Conservation (phyloP, 1,140 invertebrate species). For the Sycophila sp. region DNA sequence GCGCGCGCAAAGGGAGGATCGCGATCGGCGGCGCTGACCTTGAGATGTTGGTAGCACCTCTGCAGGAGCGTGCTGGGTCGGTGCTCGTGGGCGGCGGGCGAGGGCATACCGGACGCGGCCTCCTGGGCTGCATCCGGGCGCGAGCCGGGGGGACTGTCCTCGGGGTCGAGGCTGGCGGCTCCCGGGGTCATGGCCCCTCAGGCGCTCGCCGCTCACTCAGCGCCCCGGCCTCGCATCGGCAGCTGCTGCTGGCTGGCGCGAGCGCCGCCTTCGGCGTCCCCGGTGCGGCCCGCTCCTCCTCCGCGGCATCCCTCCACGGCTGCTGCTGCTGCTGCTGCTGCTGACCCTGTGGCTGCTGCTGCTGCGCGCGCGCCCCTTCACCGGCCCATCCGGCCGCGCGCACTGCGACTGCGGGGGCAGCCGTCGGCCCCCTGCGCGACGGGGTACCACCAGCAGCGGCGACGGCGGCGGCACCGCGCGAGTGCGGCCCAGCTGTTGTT, state of each 20-base stretch:
- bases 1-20: neutral
- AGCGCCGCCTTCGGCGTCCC: slow-evolving; percentile 7
- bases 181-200: slow-evolving; percentile 63
- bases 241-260: neutral
- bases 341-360: neutral
- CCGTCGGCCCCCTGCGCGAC: too few relatives aligned
- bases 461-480: neutral
- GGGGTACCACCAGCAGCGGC: neutral
- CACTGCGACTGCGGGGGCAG: too few relatives aligned
- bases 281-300: neutral
- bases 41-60: slow-evolving; percentile 64
- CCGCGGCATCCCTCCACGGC: neutral
- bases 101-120: slow-evolving; percentile 46
- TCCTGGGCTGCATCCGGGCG: slow-evolving; percentile 57
- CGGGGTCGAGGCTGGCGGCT: slow-evolving; percentile 53
- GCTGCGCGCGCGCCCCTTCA: neutral
- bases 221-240: too few relatives aligned
- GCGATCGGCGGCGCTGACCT: slow-evolving; percentile 53
- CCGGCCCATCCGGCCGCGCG: neutral
- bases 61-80: slow-evolving; percentile 54
- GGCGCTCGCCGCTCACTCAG: neutral
- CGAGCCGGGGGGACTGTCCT: slow-evolving; percentile 62
- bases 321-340: slow-evolving; percentile 12
- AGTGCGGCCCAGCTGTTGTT: neutral
- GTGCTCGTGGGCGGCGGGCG: slow-evolving; percentile 26